Evolutionary conservation across 2,888 invertebrate genomes (phyloP).

Genomic region (Cenopis cana): DNA sequence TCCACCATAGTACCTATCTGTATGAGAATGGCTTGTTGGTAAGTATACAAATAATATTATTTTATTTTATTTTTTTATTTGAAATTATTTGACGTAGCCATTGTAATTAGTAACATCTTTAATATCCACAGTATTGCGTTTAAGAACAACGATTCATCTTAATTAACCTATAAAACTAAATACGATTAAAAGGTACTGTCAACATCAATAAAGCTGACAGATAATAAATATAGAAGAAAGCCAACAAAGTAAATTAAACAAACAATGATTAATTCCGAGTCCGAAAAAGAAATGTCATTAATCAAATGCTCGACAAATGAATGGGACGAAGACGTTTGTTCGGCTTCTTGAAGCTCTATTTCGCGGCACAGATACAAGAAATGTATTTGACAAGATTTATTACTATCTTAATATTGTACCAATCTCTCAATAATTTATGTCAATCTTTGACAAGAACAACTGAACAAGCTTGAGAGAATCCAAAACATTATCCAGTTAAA

Average conservation of each 20-base stretch:
- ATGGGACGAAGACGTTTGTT: conserved; percentile 27
- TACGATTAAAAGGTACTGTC: conserved; percentile 8
- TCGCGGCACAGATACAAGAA: not conserved
- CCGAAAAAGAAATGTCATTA: conserved; percentile 38
- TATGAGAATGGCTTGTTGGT: too few relatives aligned
- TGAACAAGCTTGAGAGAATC: too few relatives aligned
- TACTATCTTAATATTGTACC: too few relatives aligned
- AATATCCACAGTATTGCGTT: too few relatives aligned
- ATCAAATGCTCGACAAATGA: conserved; percentile 43
- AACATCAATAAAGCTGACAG: conserved; percentile 23
- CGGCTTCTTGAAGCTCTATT: conserved; percentile 17
- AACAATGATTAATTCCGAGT: conserved; percentile 38
- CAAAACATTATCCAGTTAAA: too few relatives aligned
- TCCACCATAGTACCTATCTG: too few relatives aligned
- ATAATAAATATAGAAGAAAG: conserved; percentile 29
- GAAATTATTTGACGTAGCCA: too few relatives aligned
- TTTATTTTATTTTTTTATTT: too few relatives aligned
- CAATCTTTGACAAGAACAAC: too few relatives aligned
- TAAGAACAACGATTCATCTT: not conserved
- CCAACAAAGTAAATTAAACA: conserved; percentile 40
- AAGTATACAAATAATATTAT: too few relatives aligned
- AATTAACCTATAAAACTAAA: conserved; percentile 3
- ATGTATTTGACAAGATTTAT: too few relatives aligned
- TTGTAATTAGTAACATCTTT: not conserved
- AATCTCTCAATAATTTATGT: too few relatives aligned